Percentiles rank a stretch among this genome's conserved stretches.
Conservation (phyloP, 2,113 vertebrate genomes). For the Tautogolabrus adspersus region DNA sequence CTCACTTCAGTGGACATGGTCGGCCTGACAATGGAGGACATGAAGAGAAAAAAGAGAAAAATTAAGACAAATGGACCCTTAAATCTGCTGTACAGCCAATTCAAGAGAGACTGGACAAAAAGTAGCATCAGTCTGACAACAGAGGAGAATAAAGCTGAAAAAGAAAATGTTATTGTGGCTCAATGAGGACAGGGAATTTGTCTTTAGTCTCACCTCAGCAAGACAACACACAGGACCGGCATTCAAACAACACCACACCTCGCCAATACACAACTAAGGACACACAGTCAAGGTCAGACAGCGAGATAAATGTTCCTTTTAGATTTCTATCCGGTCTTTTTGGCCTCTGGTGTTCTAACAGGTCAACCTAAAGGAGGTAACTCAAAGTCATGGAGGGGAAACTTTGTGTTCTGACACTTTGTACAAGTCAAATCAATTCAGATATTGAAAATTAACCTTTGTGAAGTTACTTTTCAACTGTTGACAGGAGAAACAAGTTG, state of each 20-base stretch:
- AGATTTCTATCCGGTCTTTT: neutral
- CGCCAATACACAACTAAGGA: too few species aligned
- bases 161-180: slow-evolving; percentile 3
- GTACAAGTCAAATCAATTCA: neutral
- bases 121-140: slow-evolving; percentile 1
- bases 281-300: slow-evolving; percentile 1
- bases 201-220: slow-evolving; percentile 8
- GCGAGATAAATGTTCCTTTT: neutral
- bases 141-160: neutral
- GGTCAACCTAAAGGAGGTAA: neutral
- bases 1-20: slow-evolving; percentile 54
- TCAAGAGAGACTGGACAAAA: neutral
- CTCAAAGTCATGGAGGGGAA: neutral
- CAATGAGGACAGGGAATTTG: neutral
- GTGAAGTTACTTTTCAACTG: too few species aligned
- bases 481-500: too few species aligned
- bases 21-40: slow-evolving; percentile 54
- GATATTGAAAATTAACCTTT: neutral
- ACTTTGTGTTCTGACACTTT: neutral
- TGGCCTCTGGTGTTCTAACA: neutral
- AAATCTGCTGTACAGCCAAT: neutral
- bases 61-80: slow-evolving; percentile 7
- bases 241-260: neutral
- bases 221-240: neutral
- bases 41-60: slow-evolving; percentile 31